Evolutionary conservation across 92 coral and sea anemone genomes (phyloP).

Genomic region (Umimayanthus kanabou): DNA sequence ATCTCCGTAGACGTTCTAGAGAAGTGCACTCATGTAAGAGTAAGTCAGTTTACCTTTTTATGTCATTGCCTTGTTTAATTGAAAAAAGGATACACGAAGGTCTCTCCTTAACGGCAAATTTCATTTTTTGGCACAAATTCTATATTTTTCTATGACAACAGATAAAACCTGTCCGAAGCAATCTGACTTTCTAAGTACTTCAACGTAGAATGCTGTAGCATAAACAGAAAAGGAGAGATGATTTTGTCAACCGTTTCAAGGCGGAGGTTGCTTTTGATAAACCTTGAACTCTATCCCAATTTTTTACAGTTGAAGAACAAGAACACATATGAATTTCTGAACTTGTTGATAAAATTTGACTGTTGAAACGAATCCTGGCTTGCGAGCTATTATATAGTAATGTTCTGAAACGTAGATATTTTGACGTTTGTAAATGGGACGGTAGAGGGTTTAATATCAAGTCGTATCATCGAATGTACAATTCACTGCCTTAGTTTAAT

Average conservation of each 20-base stretch:
- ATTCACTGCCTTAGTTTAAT: too few species aligned
- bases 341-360: neutral
- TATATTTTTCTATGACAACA: constrained; percentile 15
- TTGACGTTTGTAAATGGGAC: neutral
- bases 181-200: neutral
- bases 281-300: neutral
- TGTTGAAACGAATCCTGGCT: neutral
- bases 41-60: neutral
- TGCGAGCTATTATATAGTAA: neutral
- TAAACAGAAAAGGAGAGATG: neutral
- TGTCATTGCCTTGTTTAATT: neutral
- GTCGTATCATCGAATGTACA: neutral
- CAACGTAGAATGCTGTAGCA: too few species aligned
- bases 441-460: neutral
- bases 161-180: neutral
- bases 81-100: neutral
- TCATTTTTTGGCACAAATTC: neutral
- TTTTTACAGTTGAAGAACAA: neutral
- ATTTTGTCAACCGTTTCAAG: neutral
- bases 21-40: neutral
- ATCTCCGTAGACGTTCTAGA: neutral
- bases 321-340: neutral
- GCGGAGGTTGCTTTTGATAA: neutral
- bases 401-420: neutral
- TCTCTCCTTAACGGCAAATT: neutral